These are phyloP conservation scores for Podarcis cretensis DNA, from an alignment of 2,113 vertebrate genomes.

Conservation along the genomic window DNA sequence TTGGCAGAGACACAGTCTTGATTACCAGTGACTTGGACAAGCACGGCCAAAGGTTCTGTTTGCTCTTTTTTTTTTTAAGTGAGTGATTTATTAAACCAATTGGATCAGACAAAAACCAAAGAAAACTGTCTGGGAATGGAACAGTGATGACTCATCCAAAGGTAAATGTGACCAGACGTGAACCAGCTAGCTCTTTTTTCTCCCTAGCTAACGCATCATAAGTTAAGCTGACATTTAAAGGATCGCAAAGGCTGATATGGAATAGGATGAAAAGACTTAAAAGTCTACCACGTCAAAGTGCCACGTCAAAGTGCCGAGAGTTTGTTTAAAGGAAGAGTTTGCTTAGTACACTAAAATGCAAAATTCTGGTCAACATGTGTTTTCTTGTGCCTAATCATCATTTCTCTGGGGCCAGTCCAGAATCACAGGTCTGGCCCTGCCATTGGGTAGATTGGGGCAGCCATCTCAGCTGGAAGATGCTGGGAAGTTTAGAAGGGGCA, in stretches of 20 bases:
- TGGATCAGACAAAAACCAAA: constrained; percentile 48
- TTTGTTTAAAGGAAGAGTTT: neutral
- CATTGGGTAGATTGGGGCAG: too few relatives aligned
- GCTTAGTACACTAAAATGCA: neutral
- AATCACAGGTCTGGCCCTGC: too few relatives aligned
- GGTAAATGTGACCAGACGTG: constrained; percentile 48
- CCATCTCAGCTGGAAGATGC: too few relatives aligned
- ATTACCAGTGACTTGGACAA: constrained; percentile 52
- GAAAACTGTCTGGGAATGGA: constrained; percentile 57
- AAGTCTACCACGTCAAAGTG: neutral
- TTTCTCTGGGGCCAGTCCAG: neutral
- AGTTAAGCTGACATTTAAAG: constrained; percentile 51
- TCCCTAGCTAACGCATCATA: neutral
- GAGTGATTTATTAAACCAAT: constrained; percentile 58
- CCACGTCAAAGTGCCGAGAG: neutral
- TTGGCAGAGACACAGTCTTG: constrained; percentile 16
- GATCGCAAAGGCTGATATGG: neutral
- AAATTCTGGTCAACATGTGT: neutral
- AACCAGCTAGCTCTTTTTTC: neutral
- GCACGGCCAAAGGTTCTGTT: constrained; percentile 63
- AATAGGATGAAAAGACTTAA: constrained; percentile 8
- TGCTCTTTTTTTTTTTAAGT: constrained; percentile 36
- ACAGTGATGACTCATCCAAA: constrained; percentile 46
- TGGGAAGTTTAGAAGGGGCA: too few relatives aligned
- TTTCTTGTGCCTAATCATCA: neutral